Base-by-base conservation (phyloP, 1,140 invertebrate species). In the Pectinophora gossypiella region DNA sequence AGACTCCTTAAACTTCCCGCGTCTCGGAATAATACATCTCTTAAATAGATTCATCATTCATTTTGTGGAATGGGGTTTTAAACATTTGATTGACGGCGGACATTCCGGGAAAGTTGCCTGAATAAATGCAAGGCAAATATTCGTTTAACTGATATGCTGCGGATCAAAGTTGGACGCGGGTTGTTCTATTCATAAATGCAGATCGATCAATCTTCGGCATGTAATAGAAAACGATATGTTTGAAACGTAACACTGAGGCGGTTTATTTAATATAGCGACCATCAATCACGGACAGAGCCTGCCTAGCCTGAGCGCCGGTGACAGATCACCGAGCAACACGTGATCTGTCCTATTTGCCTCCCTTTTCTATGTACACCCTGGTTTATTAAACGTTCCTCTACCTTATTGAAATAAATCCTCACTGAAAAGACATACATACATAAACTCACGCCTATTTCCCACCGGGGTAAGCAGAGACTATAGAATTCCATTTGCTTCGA, bases 181-280 rank as follows among this genome's bases (percentile, higher is more conserved):
- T 48, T 23, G 48, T 45, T 50, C 35, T 54, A 44, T 59, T 56
- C 59, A 60, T 62, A 68, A 68, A 73, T 67, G 64, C 27, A 40
- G 54, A 61, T 59, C 75, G 56, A 84, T 82, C 76, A 79, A 78
- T 84, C 72, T 76, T 64, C 54, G 51, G 52, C 58, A 55, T 67
- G 67, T 77, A 68, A 73, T 70, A 68, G 72, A 63, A 72, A 70
- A 59, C 67, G 62, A 74, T 78, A 73, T 72, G 61, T 79, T 78
- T 79, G 71, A 75, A 79, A 77, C 61, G 74, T 72, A 75, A 83
- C 80, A 78, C 76, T 61, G 65, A 57, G 60, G 56, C 47, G 69
- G 66, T 69, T 73, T 75, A 76, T 79, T 79, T 72, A 79, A 71
- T 75, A 73, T 73, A 70, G 54, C 59, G 55, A 64, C 59, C 66